Percentiles rank a stretch among this genome's conserved stretches.
Conservation (phyloP, 1,140 invertebrate genomes). For the Drosophila nikananu region DNA sequence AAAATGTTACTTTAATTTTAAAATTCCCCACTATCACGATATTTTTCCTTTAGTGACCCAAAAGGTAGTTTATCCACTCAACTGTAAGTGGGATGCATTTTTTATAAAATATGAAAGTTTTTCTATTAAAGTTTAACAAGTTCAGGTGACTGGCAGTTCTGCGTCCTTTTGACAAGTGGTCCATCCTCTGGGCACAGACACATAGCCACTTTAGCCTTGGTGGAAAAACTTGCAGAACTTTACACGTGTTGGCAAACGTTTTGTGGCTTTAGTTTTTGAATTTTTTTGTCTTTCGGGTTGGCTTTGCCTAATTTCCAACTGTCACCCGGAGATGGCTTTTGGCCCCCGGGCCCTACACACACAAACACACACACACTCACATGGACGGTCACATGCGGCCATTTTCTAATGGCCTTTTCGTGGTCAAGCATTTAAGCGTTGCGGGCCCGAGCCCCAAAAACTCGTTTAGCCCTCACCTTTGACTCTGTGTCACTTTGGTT, state of each 20-base stretch:
- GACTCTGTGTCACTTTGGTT: constrained; percentile 65
- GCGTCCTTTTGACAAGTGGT: constrained; percentile 20
- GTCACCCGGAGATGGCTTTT: constrained; percentile 59
- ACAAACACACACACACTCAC: constrained; percentile 16
- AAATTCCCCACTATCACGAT: neutral
- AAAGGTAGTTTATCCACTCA: neutral
- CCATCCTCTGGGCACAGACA: constrained; percentile 24
- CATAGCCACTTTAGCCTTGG: constrained; percentile 14
- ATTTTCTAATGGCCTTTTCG: constrained; percentile 82
- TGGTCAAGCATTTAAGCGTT: constrained; percentile 82
- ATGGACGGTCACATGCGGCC: constrained; percentile 38
- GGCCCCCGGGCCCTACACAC: constrained; percentile 8
- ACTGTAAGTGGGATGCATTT: neutral
- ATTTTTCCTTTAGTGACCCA: neutral
- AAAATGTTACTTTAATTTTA: no score
- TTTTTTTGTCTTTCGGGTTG: constrained; percentile 41
- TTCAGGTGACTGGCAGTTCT: constrained; percentile 2
- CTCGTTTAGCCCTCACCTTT: constrained; percentile 52
- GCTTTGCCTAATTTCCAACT: constrained; percentile 73
- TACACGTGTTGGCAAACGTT: constrained; percentile 76
- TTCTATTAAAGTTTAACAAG: constrained; percentile 32
- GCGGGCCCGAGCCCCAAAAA: constrained; percentile 49
- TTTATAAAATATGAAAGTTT: constrained; percentile 22
- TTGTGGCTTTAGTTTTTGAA: constrained; percentile 63
- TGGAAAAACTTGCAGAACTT: constrained; percentile 53